phyloP scores from a whole-genome alignment of 2,797 vertebrate genomes.

The Fratercula arctica region DNA sequence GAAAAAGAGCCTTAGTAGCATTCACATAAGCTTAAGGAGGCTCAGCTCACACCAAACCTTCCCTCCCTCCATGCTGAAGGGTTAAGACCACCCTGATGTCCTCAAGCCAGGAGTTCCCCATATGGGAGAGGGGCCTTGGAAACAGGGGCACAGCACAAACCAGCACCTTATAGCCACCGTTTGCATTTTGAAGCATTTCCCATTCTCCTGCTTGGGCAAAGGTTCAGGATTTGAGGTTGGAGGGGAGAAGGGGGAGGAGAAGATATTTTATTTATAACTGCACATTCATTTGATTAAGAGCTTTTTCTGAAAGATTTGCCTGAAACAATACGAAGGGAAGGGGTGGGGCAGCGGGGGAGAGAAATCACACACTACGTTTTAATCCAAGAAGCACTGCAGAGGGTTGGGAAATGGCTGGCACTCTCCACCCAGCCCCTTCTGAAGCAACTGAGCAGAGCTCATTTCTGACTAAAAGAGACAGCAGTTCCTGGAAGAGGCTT shows the following conservation, averaged over 20 bases:
- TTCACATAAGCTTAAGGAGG: neutral
- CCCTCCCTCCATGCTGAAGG: neutral
- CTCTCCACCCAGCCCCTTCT: neutral
- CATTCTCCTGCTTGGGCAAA: neutral
- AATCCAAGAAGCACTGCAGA: neutral
- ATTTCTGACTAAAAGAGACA: neutral
- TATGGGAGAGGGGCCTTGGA: neutral
- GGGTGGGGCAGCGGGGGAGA: neutral
- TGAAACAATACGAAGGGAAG: neutral
- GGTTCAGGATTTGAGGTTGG: neutral
- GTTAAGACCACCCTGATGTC: neutral
- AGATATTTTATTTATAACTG: slow-evolving; percentile 37
- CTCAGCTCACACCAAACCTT: neutral
- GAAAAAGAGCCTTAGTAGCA: neutral
- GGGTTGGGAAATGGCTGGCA: neutral
- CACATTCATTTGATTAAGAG: slow-evolving; percentile 54
- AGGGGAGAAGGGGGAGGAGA: neutral
- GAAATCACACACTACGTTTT: neutral
- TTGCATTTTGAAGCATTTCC: neutral
- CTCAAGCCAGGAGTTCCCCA: neutral
- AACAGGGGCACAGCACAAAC: neutral
- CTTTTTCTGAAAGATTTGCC: slow-evolving; percentile 2
- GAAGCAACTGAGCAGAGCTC: neutral
- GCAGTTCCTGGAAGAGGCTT: neutral
- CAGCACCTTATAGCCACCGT: rapidly evolving